Evolutionary conservation across 2,888 invertebrate species (phyloP), one percentile per base, ranked within the genome.

Genomic region (Tridacna gigas): DNA sequence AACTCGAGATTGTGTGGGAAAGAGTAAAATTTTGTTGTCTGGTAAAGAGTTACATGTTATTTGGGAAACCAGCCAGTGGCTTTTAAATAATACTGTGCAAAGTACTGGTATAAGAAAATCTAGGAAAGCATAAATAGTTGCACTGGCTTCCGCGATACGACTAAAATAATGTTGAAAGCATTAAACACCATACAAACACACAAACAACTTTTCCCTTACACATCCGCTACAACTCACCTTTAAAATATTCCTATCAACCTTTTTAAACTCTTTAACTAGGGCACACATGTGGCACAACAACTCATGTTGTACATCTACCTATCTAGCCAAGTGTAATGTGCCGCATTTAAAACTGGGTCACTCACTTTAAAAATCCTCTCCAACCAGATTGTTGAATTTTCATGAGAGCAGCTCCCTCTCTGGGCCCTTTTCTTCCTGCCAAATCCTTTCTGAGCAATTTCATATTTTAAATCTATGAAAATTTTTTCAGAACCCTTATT

Each of bases 241-340:
- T 25, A 63, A 63, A 22, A 60, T 60, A n/a, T 60, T 63, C 13
- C 13, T 4, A 63, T 7, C 63, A 20, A 22, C n/a, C 13, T 25
- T 63, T 63, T 13, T 22, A 25, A 56, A 56, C 15, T n/a, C n/a
- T 56, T 56, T 56, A 56, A 56, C 56, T 56, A 56, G 56, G 56
- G 56, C 56, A 56, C 20, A 56, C 56, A 15, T 20, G 11, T 56
- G 56, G 56, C 15, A 56, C 56, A 56, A 20, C 15, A 20, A 56
- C 56, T 56, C 56, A 56, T 56, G 2, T 9, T 9, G 37, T 20
- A 56, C 18, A 56, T 56, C 56, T 67, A 67, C 67, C 67, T 67
- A 67, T 67, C 67, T 45, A n/a, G 45, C 18, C 13, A 67, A 45
- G 67, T 67, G 67, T 67, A 67, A 67, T 45, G 67, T 45, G 37